Base-by-base conservation (phyloP, 2,797 vertebrate genomes). In the Aplochiton taeniatus region DNA sequence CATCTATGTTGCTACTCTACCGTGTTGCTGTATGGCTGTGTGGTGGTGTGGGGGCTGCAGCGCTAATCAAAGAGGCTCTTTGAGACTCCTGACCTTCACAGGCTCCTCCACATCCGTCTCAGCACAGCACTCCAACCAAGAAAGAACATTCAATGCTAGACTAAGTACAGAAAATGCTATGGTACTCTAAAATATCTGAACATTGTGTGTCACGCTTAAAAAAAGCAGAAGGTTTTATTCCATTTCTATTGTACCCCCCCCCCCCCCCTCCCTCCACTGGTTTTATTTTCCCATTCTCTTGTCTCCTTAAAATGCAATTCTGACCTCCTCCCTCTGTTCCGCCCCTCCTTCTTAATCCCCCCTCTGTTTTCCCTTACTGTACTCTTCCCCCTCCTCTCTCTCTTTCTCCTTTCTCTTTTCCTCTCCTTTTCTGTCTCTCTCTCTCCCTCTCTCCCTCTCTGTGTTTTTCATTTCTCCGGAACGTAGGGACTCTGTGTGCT, bases 381-480 rank as follows among this genome's bases (percentile, higher is more conserved):
- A 16, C 16, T 16, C 52, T 20, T 16, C 18, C 7, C 19, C 11
- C 20, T 12, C 18, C 14, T 11, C 65, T 71, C 75, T 65, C 59
- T 51, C 58, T 61, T 58, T 18, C 10, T 77, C 62, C 68, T 77
- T 73, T 78, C 79, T 79, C 81, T 79, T 78, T 76, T 76, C 70
- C 70, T 75, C 69, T 79, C 83, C 74, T 66, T 71, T 77, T 65
- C 31, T 49, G 17, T 44, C 19, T 18, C 60, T 52, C 41, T 61
- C 59, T 62, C 58, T 66, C 52, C 69, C 67, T 77, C 14, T 44
- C 43, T 51, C 60, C 50, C 59, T 65, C 64, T 47, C 14, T 79
- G 74, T 83, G 85, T 87, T 90, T 84, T 91, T 90, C 88, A 87
- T 91, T 91, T 89, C 79, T 85, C 87, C 82, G 90, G 88, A 90